phyloP scores from a whole-genome alignment of 2,888 invertebrate species.

The Camponotus fellah region DNA sequence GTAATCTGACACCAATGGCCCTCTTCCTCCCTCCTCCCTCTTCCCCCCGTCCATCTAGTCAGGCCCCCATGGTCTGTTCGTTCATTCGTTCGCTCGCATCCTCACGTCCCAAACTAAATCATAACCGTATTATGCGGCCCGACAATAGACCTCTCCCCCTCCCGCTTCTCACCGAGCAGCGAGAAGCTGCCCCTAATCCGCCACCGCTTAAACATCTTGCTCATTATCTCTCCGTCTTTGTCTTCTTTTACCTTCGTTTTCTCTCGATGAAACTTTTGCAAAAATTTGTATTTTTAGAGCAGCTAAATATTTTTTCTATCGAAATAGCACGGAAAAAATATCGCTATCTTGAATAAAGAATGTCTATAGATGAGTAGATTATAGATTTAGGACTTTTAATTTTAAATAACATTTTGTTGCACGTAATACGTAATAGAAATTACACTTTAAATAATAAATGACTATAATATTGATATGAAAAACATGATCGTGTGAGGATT shows the following conservation, averaged over 20 bases:
- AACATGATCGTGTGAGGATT: neutral
- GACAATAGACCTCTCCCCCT: slow-evolving; percentile 78
- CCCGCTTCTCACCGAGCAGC: slow-evolving; percentile 71
- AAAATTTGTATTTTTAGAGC: neutral
- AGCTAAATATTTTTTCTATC: too few relatives aligned
- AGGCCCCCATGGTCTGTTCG: slow-evolving; percentile 66
- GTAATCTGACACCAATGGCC: slow-evolving; percentile 81
- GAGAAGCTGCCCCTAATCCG: slow-evolving; percentile 84
- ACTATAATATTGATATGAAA: neutral
- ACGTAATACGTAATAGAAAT: too few relatives aligned
- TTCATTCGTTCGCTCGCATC: slow-evolving; percentile 72
- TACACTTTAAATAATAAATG: neutral
- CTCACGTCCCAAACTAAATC: slow-evolving; percentile 83
- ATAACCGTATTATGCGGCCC: slow-evolving; percentile 84
- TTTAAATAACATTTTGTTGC: too few relatives aligned
- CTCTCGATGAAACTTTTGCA: neutral
- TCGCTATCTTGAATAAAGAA: neutral
- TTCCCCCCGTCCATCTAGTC: slow-evolving; percentile 71
- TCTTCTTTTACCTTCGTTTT: neutral
- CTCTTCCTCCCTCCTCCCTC: slow-evolving; percentile 71
- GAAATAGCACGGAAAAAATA: neutral
- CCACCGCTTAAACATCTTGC: slow-evolving; percentile 80
- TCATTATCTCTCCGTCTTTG: slow-evolving; percentile 52
- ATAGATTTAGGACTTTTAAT: too few relatives aligned
- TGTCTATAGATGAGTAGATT: neutral